Evolutionary conservation across 2,113 vertebrate genomes (phyloP).

Genomic region (Vicugna pacos): DNA sequence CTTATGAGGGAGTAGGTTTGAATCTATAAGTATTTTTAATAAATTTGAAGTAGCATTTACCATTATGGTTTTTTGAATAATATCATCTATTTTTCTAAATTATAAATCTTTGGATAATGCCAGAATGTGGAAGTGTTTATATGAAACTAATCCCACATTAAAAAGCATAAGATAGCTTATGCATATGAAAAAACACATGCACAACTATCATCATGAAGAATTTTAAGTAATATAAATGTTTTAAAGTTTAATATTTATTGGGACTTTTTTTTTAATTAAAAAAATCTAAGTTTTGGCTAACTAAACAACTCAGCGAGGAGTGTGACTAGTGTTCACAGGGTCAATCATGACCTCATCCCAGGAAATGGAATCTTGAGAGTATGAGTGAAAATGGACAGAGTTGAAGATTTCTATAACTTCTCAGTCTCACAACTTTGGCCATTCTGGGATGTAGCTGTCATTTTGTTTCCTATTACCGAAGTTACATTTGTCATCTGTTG

Average conservation of each 20-base stretch:
- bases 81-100: conserved; percentile 22
- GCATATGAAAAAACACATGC: background rate
- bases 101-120: conserved; percentile 32
- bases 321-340: background rate
- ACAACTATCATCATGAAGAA: background rate
- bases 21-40: conserved; percentile 34
- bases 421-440: background rate
- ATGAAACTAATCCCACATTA: conserved; percentile 13
- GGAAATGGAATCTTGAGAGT: background rate
- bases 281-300: background rate
- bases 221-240: conserved; percentile 43
- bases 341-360: background rate
- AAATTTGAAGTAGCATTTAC: conserved; percentile 27
- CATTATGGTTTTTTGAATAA: background rate
- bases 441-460: background rate
- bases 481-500: conserved; percentile 59
- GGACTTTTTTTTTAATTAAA: conserved; percentile 1
- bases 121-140: conserved; percentile 13
- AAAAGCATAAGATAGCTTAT: conserved; percentile 10
- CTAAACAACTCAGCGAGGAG: background rate
- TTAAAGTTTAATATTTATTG: conserved; percentile 43
- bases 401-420: background rate
- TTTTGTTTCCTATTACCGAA: conserved; percentile 42
- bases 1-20: background rate
- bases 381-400: background rate